Evolutionary conservation across 2,888 invertebrate species (phyloP), one percentile per base, ranked within the genome.

Genomic region (Diplolepis rosae): DNA sequence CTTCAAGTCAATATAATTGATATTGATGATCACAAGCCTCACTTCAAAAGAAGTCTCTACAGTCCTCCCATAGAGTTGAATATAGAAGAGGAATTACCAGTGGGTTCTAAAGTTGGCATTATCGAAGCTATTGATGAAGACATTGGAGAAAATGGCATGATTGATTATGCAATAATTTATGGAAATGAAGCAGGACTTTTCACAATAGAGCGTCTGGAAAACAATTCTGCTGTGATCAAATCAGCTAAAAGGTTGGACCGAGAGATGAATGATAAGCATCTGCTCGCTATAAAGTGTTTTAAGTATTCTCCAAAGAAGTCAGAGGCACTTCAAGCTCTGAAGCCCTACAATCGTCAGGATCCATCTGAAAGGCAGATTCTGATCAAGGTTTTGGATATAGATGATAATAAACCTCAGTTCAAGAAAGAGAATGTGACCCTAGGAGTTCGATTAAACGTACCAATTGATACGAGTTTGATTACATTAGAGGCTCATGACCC

Each of bases 11-110:
- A 90, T 65, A 90, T 95, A 0, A 90, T 92, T 2, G 95, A 96
- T 80, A 92, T 95, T 11, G 95, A 96, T 82, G 95, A 96, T 83
- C 95, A 95, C 82, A 92, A 92, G 75, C 95, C 95, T 0, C 91
- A 92, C 71, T 95, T 96, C 79, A 90, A 90, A 7, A 89, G 95
- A 72, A 92, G 91, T 74, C 88, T 93, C 80, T 95, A 94, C 86
- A 91, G 91, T 84, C 77, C 83, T 2, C 94, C 95, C 0, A 73
- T 94, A 4, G 88, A 92, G 15, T 89, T 95, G 84, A 87, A 89
- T 0, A 89, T 94, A 0, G 89, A 91, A 51, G 95, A 96, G 87
- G 95, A 95, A 84, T 90, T 92, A 0, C 91, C 92, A 0, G 84
- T 91, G 0, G 94, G 93, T 15, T 92, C 93, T 0, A 89, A 92